phyloP scores from a whole-genome alignment of 2,797 vertebrate genomes.

The Percopsis omiscomaycus region DNA sequence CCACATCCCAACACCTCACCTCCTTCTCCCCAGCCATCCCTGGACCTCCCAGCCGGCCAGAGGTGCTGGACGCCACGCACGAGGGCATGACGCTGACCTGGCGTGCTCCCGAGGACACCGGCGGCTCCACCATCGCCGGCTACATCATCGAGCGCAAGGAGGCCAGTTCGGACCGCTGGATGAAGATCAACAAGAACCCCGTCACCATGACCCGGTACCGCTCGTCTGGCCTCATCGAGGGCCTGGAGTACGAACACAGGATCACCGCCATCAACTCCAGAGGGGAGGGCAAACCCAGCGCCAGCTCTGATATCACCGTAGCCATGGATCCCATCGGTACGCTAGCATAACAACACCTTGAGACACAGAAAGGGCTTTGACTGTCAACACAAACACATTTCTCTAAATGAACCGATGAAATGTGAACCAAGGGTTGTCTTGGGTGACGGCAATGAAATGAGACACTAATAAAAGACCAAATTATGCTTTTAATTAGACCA shows the following conservation, averaged over 20 bases:
- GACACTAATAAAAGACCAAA: too few relatives aligned
- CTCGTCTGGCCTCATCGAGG: slow-evolving; percentile 94
- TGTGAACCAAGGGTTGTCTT: too few relatives aligned
- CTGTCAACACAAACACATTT: too few relatives aligned
- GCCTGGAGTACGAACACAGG: slow-evolving; percentile 94
- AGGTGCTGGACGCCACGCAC: slow-evolving; percentile 90
- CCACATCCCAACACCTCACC: too few relatives aligned
- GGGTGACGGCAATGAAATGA: too few relatives aligned
- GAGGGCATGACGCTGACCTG: slow-evolving; percentile 98
- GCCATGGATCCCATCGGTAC: slow-evolving; percentile 98
- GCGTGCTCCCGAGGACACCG: slow-evolving; percentile 90
- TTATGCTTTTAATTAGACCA: too few relatives aligned
- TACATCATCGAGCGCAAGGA: slow-evolving; percentile 98
- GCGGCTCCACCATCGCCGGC: slow-evolving; percentile 91
- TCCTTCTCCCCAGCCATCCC: slow-evolving; percentile 80
- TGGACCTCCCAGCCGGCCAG: slow-evolving; percentile 88
- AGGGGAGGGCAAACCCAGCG: slow-evolving; percentile 91
- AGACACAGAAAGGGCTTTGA: not conserved
- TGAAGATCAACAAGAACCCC: slow-evolving; percentile 92
- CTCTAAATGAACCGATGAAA: too few relatives aligned
- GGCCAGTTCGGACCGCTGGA: slow-evolving; percentile 90
- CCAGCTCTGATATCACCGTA: slow-evolving; percentile 83
- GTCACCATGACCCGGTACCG: slow-evolving; percentile 98
- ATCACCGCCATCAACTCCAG: slow-evolving; percentile 94
- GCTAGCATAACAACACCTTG: not conserved